Evolutionary conservation across 1,140 invertebrate species (phyloP), one percentile per base, ranked within the genome.

Genomic region (Drosophila pectinifera): DNA sequence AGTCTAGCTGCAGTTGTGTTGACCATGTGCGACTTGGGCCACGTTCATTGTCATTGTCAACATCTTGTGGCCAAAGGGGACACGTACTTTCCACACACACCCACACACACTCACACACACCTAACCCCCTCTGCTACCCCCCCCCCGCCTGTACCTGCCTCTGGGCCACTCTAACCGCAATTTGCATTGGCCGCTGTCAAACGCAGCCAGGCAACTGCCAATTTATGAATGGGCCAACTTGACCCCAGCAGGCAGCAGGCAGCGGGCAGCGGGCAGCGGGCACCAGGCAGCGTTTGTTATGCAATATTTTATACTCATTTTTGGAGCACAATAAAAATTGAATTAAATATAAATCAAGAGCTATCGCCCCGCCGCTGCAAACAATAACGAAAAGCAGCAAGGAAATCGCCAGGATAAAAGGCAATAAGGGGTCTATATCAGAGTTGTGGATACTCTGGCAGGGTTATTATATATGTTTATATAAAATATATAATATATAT

Each of bases 1-100:
- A 54, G 31, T 48, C 42, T 67, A n/a, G 43, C 24, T 68, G 46
- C 48, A 55, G 20, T 45, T 68, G 46, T 73, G 63, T 80, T 86
- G 76, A 80, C 77, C 81, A 80, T 69, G 80, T 75, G 69, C 57
- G 54, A 62, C 39, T 78, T 62, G 56, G 69, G 39, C 59, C 83
- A 88, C 83, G 83, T 79, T 86, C 83, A 88, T 81, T 88, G 83
- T 82, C 78, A 88, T 88, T 88, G 75, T 88, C 84, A 86, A 86
- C 83, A 86, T 88, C 83, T 88, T 86, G 83, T 57, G 75, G 84
- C 75, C 67, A 68, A 64, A 62, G 73, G 77, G 28, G 57, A 72
- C 83, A 86, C 69, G 81, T 84, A 73, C 49, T 6, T 36, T 46
- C 14, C 24, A 28, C 38, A 24, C 16, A 14, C n/a, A 18, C 8